Evolutionary conservation across 2,113 vertebrate genomes (phyloP), one percentile per base, ranked within the genome.

Genomic region (human): DNA sequence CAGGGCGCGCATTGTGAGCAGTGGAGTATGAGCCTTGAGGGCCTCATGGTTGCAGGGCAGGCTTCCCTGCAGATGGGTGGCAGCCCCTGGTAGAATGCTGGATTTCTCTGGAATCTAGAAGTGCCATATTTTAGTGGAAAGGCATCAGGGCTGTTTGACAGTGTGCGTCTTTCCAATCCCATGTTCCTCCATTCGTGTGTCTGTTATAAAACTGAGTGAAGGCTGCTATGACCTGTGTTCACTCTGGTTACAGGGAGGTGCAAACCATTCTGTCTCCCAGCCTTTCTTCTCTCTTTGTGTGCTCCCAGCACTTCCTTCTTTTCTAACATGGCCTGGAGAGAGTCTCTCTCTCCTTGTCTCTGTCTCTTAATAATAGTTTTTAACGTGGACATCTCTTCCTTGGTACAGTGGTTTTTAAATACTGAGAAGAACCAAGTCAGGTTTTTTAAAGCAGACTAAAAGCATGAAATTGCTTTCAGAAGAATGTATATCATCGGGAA

Each of bases 221-320:
- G 98, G 98, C 98, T 98, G 97, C 98, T 98, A 95, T 94, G 98
- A 97, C 97, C 45, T 72, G 66, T 57, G 75, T 90, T 84, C 48
- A 5, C 76, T 98, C 89, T 78, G 11, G 86, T 73, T 59, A 27
- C 52, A 72, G 80, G 97, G 93, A 80, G 12, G 52, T n/a, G 35
- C 20, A 43, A 50, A 94, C 96, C 94, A 91, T 94, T 97, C 90
- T 52, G 64, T 96, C 97, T 82, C 82, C 97, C 95, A 89, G 95
- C 70, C 94, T 68, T 48, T 27, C 81, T 87, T 32, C 66, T 68
- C 48, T 68, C 55, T 18, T 7, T 57, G 14, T 3, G 45, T 45
- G 59, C 18, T 57, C 70, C 27, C 6, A 59, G 22, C 52, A 40
- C 35, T 23, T 78, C 89, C 30, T 66, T 61, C 97, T 95, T 94